Conservation (phyloP, 2,888 invertebrate species). For the Meliscaeva auricollis region DNA sequence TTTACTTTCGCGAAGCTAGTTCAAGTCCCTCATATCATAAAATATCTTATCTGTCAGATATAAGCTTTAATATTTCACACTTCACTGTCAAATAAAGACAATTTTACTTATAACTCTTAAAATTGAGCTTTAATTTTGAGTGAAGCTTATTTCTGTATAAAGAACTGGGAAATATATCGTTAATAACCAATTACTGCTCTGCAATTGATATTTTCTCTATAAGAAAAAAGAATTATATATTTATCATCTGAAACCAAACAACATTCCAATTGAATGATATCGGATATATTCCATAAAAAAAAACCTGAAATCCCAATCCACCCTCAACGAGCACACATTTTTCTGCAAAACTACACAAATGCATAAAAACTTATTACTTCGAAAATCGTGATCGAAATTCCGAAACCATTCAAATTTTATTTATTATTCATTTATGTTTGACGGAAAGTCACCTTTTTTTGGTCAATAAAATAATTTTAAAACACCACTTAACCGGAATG, state of each 20-base stretch:
- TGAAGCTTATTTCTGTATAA: no score
- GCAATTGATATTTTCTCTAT: no score
- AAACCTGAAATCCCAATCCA: constrained; percentile 24
- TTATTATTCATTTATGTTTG: constrained; percentile 17
- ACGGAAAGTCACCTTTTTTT: constrained; percentile 62
- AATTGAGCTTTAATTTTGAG: no score
- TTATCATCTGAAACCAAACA: neutral
- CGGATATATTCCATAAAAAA: constrained; percentile 20
- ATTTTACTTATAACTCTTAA: no score
- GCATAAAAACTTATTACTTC: constrained; percentile 69
- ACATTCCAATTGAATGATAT: constrained; percentile 27
- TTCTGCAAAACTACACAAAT: constrained; percentile 47
- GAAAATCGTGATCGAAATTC: constrained; percentile 67
- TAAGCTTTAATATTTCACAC: no score
- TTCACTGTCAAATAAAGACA: no score
- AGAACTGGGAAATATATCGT: no score
- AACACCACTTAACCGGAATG: constrained; percentile 69
- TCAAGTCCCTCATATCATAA: no score
- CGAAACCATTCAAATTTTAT: constrained; percentile 32
- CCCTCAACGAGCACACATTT: constrained; percentile 4
- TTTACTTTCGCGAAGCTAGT: no score
- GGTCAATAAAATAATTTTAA: constrained; percentile 68
- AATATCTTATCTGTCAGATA: no score
- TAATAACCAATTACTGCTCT: no score
- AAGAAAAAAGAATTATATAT: no score